Evolutionary conservation across 2,113 vertebrate species (phyloP).

Genomic region (Halcyon malimbica): DNA sequence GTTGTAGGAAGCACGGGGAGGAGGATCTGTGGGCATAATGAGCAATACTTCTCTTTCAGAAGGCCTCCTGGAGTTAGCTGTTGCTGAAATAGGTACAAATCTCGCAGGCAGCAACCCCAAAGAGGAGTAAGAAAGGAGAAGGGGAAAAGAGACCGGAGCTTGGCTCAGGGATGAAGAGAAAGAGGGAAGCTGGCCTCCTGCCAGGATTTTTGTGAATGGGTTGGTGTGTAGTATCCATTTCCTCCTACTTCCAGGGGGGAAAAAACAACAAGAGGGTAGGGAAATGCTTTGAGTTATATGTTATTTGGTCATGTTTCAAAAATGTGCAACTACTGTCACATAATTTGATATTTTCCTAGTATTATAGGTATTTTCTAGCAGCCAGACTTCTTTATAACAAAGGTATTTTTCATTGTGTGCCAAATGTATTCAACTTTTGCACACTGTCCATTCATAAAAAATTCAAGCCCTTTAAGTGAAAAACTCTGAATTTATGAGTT

Average conservation of each 20-base stretch:
- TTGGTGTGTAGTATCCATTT: constrained; percentile 49
- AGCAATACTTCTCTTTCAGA: not conserved
- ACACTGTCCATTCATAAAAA: constrained; percentile 11
- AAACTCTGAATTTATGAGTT: constrained; percentile 2
- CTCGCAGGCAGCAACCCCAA: not conserved
- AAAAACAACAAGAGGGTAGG: constrained; percentile 37
- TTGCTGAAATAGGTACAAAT: not conserved
- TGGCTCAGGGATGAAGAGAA: not conserved
- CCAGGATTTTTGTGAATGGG: constrained; percentile 71
- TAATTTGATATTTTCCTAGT: constrained; percentile 19
- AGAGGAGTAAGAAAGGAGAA: not conserved
- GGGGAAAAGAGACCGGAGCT: not conserved
- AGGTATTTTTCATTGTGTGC: not conserved
- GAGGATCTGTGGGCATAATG: not conserved
- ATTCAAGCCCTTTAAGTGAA: constrained; percentile 19
- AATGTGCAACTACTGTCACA: constrained; percentile 1
- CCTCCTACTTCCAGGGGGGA: constrained; percentile 41
- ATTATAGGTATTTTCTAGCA: not conserved
- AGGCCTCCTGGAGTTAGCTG: not conserved
- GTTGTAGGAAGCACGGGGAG: not conserved
- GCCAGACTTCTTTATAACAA: not conserved
- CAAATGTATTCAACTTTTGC: not conserved
- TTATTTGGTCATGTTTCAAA: constrained; percentile 44
- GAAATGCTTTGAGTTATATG: not conserved
- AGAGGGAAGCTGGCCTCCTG: constrained; percentile 25